Base-by-base conservation (phyloP, 2,888 invertebrate species). In the Actias luna region DNA sequence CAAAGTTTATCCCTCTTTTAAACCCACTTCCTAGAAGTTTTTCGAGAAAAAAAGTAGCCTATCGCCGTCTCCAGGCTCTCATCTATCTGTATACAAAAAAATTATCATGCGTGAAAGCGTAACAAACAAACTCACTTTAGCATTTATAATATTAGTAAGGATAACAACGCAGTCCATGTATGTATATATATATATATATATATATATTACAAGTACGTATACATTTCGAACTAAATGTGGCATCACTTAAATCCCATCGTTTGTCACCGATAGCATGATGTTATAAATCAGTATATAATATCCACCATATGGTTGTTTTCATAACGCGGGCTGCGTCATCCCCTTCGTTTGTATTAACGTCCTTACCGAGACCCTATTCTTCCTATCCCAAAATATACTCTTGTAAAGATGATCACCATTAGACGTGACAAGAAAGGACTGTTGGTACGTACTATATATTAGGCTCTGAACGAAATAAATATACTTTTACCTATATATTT, bases 371-470 rank as follows among this genome's bases (percentile, higher is more conserved):
- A 29, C 55, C n/a, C 55, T 55, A 55, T 29, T 55, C 18, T 55
- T 55, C 29, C 55, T 5, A 55, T 29, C 29, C 58, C 42, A 2
- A 59, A 59, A 62, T 59, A 62, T 59, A 59, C 46, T 58, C 27
- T 59, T 59, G 58, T 59, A 29, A 70, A 58, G 63, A 67, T 69
- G 66, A 70, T 74, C 68, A 74, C 65, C 71, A 66, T 70, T 73
- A 71, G 66, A 64, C 60, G 58, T 67, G 72, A 70, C 69, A 66
- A 63, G 67, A 63, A 71, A 73, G 73, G 75, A 71, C 74, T 75
- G 76, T 74, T 75, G 74, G 76, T 72, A 71, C 73, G 73, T 68
- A 66, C n/a, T 63, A 62, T 70, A 71, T 79, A 77, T 78, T 74
- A 75, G 62, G 67, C 55, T 52, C 64, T 52, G 27, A 29, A 8